phyloP scores from a whole-genome alignment of 1,140 invertebrate species.

The Drosophila pseudoananassae region DNA sequence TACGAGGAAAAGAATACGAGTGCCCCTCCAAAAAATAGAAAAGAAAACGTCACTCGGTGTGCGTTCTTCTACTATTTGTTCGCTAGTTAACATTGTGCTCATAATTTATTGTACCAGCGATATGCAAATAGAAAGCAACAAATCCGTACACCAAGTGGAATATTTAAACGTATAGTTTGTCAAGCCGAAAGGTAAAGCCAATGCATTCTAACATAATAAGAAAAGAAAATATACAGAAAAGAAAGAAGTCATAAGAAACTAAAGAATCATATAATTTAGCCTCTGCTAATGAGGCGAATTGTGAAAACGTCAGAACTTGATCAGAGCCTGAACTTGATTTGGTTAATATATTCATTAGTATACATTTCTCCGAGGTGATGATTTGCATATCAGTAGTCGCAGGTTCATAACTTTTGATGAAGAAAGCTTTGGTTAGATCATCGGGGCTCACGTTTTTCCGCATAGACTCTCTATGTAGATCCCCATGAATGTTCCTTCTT shows the following conservation, averaged over 20 bases:
- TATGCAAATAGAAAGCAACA: constrained; percentile 70
- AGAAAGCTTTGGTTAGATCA: constrained; percentile 47
- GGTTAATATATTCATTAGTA: constrained; percentile 72
- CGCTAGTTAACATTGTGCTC: constrained; percentile 71
- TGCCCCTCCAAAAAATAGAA: constrained; percentile 7
- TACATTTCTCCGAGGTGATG: constrained; percentile 60
- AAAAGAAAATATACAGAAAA: constrained; percentile 2
- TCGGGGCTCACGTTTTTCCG: constrained; percentile 27
- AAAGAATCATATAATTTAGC: constrained; percentile 17
- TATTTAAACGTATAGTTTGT: constrained; percentile 35
- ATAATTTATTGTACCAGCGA: constrained; percentile 59
- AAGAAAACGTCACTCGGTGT: constrained; percentile 54
- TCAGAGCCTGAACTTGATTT: constrained; percentile 45
- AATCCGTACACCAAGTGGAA: constrained; percentile 51
- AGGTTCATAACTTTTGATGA: constrained; percentile 49
- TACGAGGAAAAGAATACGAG: constrained; percentile 14
- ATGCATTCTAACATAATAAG: constrained; percentile 34
- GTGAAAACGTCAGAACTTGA: constrained; percentile 52
- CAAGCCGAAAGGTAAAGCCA: constrained; percentile 43
- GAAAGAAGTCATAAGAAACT: constrained; percentile 10
- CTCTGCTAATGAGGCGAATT: constrained; percentile 66
- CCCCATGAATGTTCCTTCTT: constrained; percentile 21
- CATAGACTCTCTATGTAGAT: neutral
- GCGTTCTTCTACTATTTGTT: constrained; percentile 60
- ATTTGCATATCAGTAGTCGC: constrained; percentile 67